Evolutionary conservation across 2,888 invertebrate species (phyloP), one percentile per base, ranked within the genome.

Genomic region (Athrips mouffetella): DNA sequence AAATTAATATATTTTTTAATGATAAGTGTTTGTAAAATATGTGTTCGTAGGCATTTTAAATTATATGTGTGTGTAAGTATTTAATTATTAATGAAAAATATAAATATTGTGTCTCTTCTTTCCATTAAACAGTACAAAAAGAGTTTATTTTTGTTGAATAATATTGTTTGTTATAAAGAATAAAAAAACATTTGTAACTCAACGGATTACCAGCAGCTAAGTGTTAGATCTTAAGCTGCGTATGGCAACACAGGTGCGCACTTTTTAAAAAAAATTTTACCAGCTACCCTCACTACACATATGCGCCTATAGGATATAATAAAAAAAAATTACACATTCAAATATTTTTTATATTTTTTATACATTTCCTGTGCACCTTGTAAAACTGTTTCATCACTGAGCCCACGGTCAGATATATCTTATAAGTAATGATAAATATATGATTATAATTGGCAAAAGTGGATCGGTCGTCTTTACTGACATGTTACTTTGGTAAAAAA

Each of bases 261-360:
- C 65, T 71, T 79, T 74, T 71, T 67, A 69, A 68, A 60, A 53
- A 67, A 60, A 77, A 82, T 83, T 77, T 73, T 54, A 49, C 53
- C 62, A 65, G 62, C 70, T 76, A 73, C 75, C 78, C 74, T 63
- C 74, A 72, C 76, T 70, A 68, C 59, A 70, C 72, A 79, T 83
- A 78, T 83, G 87, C 87, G 87, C 87, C 87, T 87, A 85, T 79
- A 60, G 53, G 77, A 58, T 59, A 73, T 82, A 66, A 66, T 54
- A 57, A 80, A 86, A 85, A 87, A 85, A 73, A 62, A 64, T 60
- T 48, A 80, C 76, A 70, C 63, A 77, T 79, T 80, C 54, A 45
- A 56, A 70, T 65, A 77, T 58, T 21, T 41, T 41, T 15, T 25
- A 0, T 15, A 23, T 25, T 25, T 15, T 41, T 25, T 8, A 16